Evolutionary conservation across 1,140 invertebrate species (phyloP), one percentile per base, ranked within the genome.

Genomic region (Polypedilum vanderplanki): DNA sequence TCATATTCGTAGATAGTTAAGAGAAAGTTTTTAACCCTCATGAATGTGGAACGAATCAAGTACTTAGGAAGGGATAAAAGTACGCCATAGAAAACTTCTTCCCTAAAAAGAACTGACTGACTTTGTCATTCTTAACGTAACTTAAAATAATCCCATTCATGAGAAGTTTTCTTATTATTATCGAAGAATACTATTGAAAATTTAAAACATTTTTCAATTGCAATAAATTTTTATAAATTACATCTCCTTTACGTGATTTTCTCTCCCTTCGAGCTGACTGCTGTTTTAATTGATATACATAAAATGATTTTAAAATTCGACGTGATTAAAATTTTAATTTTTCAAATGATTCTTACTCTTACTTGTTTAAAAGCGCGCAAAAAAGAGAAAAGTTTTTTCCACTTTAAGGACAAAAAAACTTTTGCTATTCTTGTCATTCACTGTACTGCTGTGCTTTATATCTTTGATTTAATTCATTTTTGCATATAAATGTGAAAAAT

Each of bases 321-420:
- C 65, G 65, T 70, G 65, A 70, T 70, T 20, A 20, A n/a, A 70
- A 70, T 70, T 70, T 70, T 70, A 70, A 70, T 70, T 70, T 70
- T n/a, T 46, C 8, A n/a, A n/a, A 3, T 12, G n/a, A 12, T 33
- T 33, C 24, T 33, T 33, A 33, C 1, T 33, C 46, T 57, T 57
- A n/a, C n/a, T n/a, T n/a, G n/a, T n/a, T n/a, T n/a, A n/a, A n/a
- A n/a, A n/a, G n/a, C n/a, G n/a, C 41, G 2, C 46, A 57, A n/a
- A 15, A 12, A 12, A 12, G 10, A 15, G 8, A 57, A 57, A 57
- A 10, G 9, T 46, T 12, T n/a, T 57, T 57, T 57, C 12, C n/a
- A n/a, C 46, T 57, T 15, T 57, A n/a, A 12, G 5, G 24, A 57
- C 9, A 12, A 3, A n/a, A n/a, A n/a, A 15, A 57, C 4, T 57